These are phyloP conservation scores for Rhagoletis zephyria DNA, from an alignment of 1,140 invertebrate genomes.

Conservation along the genomic window DNA sequence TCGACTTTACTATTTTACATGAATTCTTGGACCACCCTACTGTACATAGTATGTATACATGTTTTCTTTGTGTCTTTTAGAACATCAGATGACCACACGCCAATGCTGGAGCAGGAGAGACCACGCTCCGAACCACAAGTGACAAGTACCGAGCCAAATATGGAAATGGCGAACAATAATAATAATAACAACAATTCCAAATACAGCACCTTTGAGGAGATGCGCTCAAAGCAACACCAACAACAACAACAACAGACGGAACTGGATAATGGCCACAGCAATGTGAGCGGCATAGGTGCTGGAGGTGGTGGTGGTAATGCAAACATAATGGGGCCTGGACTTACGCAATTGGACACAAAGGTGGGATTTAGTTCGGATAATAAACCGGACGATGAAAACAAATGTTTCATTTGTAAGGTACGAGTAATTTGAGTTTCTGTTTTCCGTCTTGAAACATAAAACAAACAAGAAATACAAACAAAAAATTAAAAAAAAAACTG, in stretches of 20 bases:
- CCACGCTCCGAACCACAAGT: constrained; percentile 71
- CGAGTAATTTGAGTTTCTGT: constrained; percentile 61
- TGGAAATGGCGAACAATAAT: constrained; percentile 66
- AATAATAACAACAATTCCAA: constrained; percentile 68
- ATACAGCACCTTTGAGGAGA: constrained; percentile 66
- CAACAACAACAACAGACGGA: constrained; percentile 62
- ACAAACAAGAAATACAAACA: neutral
- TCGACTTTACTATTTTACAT: too few relatives aligned
- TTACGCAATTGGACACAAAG: constrained; percentile 73
- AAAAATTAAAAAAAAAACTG: neutral
- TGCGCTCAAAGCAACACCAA: constrained; percentile 56
- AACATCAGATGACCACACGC: constrained; percentile 67
- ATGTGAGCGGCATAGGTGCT: constrained; percentile 42
- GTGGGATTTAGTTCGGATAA: constrained; percentile 72
- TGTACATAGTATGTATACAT: neutral
- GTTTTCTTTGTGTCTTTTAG: constrained; percentile 54
- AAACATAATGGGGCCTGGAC: constrained; percentile 62
- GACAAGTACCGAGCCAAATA: constrained; percentile 68
- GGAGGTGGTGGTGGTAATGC: constrained; percentile 24
- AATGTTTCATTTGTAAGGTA: constrained; percentile 74
- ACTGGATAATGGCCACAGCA: constrained; percentile 65
- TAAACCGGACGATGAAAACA: constrained; percentile 73
- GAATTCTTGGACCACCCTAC: too few relatives aligned
- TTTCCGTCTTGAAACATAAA: constrained; percentile 10
- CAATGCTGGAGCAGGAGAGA: constrained; percentile 68